A percentile compares a stretch with the other conserved stretches of the same genome.
phyloP scores from a whole-genome alignment of 2,797 vertebrate species.

The Sarcoramphus papa region DNA sequence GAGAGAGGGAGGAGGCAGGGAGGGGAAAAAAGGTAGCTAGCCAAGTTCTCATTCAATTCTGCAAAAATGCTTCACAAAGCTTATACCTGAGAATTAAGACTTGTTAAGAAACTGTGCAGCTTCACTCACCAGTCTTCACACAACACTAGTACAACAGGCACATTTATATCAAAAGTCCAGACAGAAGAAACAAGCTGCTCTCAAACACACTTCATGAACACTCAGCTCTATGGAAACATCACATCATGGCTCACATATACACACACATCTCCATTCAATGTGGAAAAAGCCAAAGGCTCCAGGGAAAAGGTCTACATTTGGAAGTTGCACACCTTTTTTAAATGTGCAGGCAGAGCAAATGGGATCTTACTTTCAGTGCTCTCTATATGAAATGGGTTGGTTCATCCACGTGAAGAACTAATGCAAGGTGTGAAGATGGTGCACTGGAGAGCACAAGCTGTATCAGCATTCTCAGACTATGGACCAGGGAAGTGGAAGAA shows the following conservation, averaged over 20 bases:
- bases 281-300: not conserved
- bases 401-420: not conserved
- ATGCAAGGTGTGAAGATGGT: not conserved
- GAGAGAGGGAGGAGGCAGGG: not conserved
- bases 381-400: not conserved
- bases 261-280: not conserved
- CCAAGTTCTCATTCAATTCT: not conserved
- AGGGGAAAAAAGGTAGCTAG: not conserved
- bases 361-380: not conserved
- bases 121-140: not conserved
- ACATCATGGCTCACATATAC: not conserved
- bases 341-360: not conserved
- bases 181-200: not conserved
- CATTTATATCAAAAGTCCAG: not conserved
- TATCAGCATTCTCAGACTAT: not conserved
- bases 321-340: not conserved
- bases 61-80: not conserved
- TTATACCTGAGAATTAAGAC: not conserved
- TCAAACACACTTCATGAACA: not conserved
- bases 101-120: not conserved
- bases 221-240: not conserved
- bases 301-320: not conserved
- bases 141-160: not conserved
- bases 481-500: not conserved
- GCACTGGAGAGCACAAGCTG: not conserved